These are phyloP conservation scores for Parnassius apollo DNA, from an alignment of 2,888 invertebrate genomes.

Conservation along the genomic window DNA sequence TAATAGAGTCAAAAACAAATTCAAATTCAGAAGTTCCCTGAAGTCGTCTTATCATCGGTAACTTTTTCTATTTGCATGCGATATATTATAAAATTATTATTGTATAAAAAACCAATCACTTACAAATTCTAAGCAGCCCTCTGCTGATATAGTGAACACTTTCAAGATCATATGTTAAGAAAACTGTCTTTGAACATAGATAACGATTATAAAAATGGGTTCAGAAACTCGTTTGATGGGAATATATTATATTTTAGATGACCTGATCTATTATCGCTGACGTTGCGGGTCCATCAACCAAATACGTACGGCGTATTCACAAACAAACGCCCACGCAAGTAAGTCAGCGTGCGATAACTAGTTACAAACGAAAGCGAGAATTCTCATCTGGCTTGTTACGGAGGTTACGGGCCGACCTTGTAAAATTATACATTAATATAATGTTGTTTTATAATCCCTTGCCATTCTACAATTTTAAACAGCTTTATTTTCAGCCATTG, in stretches of 20 bases:
- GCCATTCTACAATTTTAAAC: background rate
- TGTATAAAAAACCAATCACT: too few relatives aligned
- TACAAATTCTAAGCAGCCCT: too few relatives aligned
- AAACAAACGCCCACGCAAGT: constrained; percentile 27
- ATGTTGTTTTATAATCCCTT: background rate
- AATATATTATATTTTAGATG: constrained; percentile 26
- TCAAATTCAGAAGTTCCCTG: too few relatives aligned
- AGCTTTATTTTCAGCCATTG: too few relatives aligned
- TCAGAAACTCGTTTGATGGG: constrained; percentile 22
- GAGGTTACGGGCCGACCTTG: constrained; percentile 11
- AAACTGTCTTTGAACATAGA: constrained; percentile 5
- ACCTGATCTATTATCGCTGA: constrained; percentile 4
- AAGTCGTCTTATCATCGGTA: too few relatives aligned
- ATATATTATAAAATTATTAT: too few relatives aligned
- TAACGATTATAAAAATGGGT: constrained; percentile 6
- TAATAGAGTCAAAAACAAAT: too few relatives aligned
- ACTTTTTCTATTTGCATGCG: too few relatives aligned
- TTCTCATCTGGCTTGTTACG: constrained; percentile 21
- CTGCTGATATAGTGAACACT: too few relatives aligned
- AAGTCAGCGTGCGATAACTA: constrained; percentile 33
- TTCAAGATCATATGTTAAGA: constrained; percentile 17
- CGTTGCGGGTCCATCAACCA: constrained; percentile 5
- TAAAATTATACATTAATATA: constrained; percentile 5
- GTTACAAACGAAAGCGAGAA: constrained; percentile 38
- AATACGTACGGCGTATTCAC: constrained; percentile 12